phyloP scores from a whole-genome alignment of 2,888 invertebrate species.

The Agonopterix heracliana region DNA sequence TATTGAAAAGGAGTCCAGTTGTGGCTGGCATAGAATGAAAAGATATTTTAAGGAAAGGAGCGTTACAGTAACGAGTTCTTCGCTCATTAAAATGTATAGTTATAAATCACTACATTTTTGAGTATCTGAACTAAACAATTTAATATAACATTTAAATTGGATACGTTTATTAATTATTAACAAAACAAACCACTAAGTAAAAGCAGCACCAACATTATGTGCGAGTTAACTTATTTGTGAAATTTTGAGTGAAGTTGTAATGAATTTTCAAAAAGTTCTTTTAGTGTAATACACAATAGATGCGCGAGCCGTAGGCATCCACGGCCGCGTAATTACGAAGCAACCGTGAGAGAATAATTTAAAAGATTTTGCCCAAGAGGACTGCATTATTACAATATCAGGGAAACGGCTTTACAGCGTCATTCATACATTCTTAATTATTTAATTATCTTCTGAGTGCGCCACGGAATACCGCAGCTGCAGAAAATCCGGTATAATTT shows the following conservation, averaged over 20 bases:
- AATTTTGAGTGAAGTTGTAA: slow-evolving; percentile 16
- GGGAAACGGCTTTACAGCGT: slow-evolving; percentile 67
- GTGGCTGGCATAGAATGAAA: not conserved
- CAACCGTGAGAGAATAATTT: slow-evolving; percentile 65
- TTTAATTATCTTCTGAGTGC: slow-evolving; percentile 70
- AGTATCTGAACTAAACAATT: too few species aligned
- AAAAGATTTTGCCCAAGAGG: slow-evolving; percentile 69
- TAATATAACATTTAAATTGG: too few species aligned
- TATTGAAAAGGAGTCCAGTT: slow-evolving; percentile 15
- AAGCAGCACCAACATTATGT: too few species aligned
- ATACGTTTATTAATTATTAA: too few species aligned
- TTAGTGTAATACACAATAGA: slow-evolving; percentile 41
- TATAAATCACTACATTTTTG: too few species aligned
- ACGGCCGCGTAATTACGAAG: slow-evolving; percentile 57
- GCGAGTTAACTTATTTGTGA: not conserved
- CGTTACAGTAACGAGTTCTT: too few species aligned
- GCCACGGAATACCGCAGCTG: slow-evolving; percentile 48
- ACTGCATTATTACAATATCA: slow-evolving; percentile 73
- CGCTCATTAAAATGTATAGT: too few species aligned
- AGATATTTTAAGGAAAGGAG: not conserved
- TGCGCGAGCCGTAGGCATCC: slow-evolving; percentile 40
- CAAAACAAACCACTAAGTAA: too few species aligned
- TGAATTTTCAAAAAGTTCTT: slow-evolving; percentile 14
- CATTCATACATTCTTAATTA: slow-evolving; percentile 74
- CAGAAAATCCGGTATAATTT: slow-evolving; percentile 60